Base-by-base conservation (phyloP, 2,888 invertebrate genomes). In the Steinernema hermaphroditum region DNA sequence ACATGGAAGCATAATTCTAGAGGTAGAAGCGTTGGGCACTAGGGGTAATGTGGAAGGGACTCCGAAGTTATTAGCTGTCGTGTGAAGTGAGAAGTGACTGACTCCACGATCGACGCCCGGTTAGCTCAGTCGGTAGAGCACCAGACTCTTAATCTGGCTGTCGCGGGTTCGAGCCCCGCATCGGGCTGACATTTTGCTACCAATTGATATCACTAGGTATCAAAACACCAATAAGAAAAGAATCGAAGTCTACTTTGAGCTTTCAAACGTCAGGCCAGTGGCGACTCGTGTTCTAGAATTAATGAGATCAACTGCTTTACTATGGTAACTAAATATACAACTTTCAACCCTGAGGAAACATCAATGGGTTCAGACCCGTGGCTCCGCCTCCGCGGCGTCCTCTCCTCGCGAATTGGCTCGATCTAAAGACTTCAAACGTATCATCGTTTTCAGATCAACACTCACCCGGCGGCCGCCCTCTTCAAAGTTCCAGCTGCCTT, bases 41-140 rank as follows among this genome's bases (percentile, higher is more conserved):
- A n/a, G n/a, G n/a, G n/a, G n/a, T n/a, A n/a, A n/a, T n/a, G n/a
- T n/a, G n/a, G n/a, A n/a, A n/a, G n/a, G n/a, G n/a, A n/a, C n/a
- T n/a, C n/a, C n/a, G n/a, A n/a, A n/a, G n/a, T n/a, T n/a, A n/a
- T n/a, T n/a, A n/a, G n/a, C n/a, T n/a, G n/a, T n/a, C n/a, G n/a
- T n/a, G n/a, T n/a, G n/a, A n/a, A n/a, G n/a, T n/a, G n/a, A n/a
- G n/a, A n/a, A n/a, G n/a, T n/a, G n/a, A n/a, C n/a, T n/a, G n/a
- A n/a, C n/a, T n/a, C n/a, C n/a, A n/a, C n/a, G n/a, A n/a, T 41
- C 46, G 46, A 46, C 12, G 80, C 80, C 78, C 76, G 77, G 80
- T 81, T 81, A 81, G 81, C 81, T 81, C 81, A 81, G 81, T 81
- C 81, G 81, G 81, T 81, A 81, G 83, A 81, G 81, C 81, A 83